Percentiles rank a stretch among this genome's conserved stretches.
phyloP scores from a whole-genome alignment of 2,888 invertebrate genomes.

The Folsomia candida region DNA sequence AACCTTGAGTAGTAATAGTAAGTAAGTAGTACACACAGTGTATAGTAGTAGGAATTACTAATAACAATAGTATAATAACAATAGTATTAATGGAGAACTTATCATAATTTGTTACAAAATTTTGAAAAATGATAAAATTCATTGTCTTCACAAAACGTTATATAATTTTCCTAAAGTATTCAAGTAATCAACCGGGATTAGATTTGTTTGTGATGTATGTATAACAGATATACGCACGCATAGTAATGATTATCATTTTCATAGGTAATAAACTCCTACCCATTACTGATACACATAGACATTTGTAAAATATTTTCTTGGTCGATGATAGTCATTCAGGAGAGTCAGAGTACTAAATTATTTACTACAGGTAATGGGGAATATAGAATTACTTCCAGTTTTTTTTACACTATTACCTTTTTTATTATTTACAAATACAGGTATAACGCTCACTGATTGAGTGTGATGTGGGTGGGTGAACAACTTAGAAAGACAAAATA shows the following conservation, averaged over 20 bases:
- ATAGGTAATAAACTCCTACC: not conserved
- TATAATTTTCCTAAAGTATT: not conserved
- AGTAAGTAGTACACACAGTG: too few species aligned
- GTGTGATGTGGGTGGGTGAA: constrained; percentile 5
- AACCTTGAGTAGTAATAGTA: not conserved
- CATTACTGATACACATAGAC: not conserved
- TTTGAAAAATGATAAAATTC: not conserved
- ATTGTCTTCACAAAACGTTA: not conserved
- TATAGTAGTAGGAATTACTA: too few species aligned
- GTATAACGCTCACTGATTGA: not conserved
- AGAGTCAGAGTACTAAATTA: too few species aligned
- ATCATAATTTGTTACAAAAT: not conserved
- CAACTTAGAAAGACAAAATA: constrained; percentile 9
- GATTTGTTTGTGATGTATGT: not conserved
- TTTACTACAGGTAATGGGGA: too few species aligned
- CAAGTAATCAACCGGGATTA: not conserved
- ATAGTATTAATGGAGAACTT: not conserved
- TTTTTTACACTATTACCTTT: too few species aligned
- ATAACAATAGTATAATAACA: not conserved
- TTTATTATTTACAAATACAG: too few species aligned
- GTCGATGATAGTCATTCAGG: not conserved
- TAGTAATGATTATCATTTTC: not conserved
- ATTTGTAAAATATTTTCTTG: not conserved
- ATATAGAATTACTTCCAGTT: too few species aligned
- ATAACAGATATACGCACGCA: not conserved